Evolutionary conservation across 92 coral and sea anemone species (phyloP), one percentile per base, ranked within the genome.

Genomic region (Nematostella vectensis): DNA sequence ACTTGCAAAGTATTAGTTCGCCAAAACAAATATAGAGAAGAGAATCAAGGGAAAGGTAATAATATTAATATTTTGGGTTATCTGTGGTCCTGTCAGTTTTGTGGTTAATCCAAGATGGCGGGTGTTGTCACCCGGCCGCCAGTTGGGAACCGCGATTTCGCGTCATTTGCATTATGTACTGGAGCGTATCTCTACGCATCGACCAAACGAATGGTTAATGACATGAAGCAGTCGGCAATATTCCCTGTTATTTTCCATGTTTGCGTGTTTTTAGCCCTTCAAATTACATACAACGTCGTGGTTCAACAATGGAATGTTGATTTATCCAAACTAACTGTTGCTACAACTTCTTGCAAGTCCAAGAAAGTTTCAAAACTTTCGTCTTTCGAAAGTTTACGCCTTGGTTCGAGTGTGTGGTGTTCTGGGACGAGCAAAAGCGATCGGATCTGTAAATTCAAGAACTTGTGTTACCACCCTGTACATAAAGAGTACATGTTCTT

Each of bases 391-490:
- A 50, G 26, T 48, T 39, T 85, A 13, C 55, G 31, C 28, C 62
- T 42, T 16, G 96, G 96, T 0, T 86, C 96, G 16, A 93, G 99
- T 42, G 63, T 76, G 1, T 93, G 93, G 96, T 93, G 99, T 58
- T 36, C 62, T 29, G 96, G 96, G 0, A 29, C 77, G 15, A 62
- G 60, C 82, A 75, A 57, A 42, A 67, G 74, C 12, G 77, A 83
- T 39, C 93, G 99, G 12, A 61, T 93, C 21, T 93, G 99, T 69
- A 78, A 78, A 60, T 93, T 93, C 47, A 78, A 80, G 36, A 78
- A 78, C 47, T 58, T 93, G n/a, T 93, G 96, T 54, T 93, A 82
- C 61, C 69, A 83, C 45, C 80, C 99, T 26, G 59, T 48, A 11
- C 45, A 70, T 30, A 56, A 64, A 39, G 93, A 87, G 49, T 93